phyloP scores from a whole-genome alignment of 2,888 invertebrate genomes.

The Leucophenga montana region DNA sequence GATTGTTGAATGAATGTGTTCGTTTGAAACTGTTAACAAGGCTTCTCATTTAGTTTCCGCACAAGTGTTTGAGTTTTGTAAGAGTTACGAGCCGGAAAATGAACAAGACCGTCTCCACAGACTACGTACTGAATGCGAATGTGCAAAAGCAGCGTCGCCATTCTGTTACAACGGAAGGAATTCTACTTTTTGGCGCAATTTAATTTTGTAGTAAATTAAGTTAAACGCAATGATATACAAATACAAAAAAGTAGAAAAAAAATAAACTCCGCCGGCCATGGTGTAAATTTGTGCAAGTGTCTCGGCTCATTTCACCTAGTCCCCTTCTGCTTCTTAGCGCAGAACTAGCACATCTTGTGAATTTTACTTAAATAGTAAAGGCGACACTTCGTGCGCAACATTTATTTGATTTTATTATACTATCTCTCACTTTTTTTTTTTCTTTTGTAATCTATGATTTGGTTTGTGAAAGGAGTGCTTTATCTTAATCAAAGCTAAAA shows the following conservation, averaged over 20 bases:
- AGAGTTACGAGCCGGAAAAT: conserved; percentile 58
- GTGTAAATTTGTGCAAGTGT: conserved; percentile 51
- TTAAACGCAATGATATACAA: conserved; percentile 45
- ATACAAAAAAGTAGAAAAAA: too few species aligned
- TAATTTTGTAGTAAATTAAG: conserved; percentile 60
- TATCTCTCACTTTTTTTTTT: conserved; percentile 1
- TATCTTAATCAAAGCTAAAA: conserved; percentile 50
- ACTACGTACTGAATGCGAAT: neutral
- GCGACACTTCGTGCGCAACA: conserved; percentile 34
- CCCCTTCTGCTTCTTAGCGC: neutral
- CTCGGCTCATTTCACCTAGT: neutral
- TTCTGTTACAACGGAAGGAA: conserved; percentile 43
- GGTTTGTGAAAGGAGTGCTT: conserved; percentile 28
- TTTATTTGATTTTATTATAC: conserved; percentile 39
- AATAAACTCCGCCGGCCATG: conserved; percentile 43
- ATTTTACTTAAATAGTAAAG: neutral
- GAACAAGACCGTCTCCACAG: conserved; percentile 44
- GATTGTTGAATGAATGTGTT: conserved; percentile 52
- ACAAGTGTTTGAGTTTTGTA: conserved; percentile 53
- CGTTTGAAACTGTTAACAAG: conserved; percentile 50
- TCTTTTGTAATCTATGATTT: neutral
- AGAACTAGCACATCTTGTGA: conserved; percentile 20
- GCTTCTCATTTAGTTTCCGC: conserved; percentile 57
- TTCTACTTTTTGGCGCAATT: conserved; percentile 51
- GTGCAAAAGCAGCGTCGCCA: neutral